Evolutionary conservation across 2,113 vertebrate species (phyloP), one percentile per base, ranked within the genome.

Genomic region (Perognathus longimembris): DNA sequence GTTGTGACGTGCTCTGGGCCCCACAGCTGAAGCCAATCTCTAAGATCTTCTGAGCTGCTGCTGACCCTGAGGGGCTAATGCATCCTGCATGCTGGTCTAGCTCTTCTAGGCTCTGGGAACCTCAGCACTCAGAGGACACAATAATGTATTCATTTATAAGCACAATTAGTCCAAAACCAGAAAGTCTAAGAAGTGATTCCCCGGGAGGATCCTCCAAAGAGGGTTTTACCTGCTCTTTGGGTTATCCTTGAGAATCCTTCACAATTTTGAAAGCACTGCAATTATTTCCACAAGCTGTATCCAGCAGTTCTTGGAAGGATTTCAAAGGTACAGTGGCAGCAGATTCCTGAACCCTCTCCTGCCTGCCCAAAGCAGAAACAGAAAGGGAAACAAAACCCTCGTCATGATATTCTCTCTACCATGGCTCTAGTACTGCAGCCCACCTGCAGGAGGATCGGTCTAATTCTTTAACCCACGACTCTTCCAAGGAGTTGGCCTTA

Each of bases 191-290:
- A 64, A 89, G 11, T 1, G 1, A 69, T 83, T 85, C 40, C 66
- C 92, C 45, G 3, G 0, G 82, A 85, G 93, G 86, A 88, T 67
- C 40, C 69, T 76, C 79, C 73, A 92, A 77, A 95, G 70, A 90
- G 66, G 73, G 36, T 85, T 94, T 96, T 89, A 84, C 81, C 45
- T 85, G 87, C 36, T 95, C 71, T 34, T 93, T 88, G 59, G 45
- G 36, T 96, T 96, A 90, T 88, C 88, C 90, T 95, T 96, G 90
- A 96, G 92, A 88, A 91, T 78, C 92, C 79, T 94, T 90, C 69
- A 85, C 85, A 92, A 71, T 95, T 86, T 95, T 73, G 93, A 89
- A 95, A 90, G 67, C 67, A 69, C 36, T 77, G 79, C 80, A 94
- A 94, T 96, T 96, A 84, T 91, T 95, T 96, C 91, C 82, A 82